Conservation (phyloP, 2,113 vertebrate genomes). For the Hippolais icterina region DNA sequence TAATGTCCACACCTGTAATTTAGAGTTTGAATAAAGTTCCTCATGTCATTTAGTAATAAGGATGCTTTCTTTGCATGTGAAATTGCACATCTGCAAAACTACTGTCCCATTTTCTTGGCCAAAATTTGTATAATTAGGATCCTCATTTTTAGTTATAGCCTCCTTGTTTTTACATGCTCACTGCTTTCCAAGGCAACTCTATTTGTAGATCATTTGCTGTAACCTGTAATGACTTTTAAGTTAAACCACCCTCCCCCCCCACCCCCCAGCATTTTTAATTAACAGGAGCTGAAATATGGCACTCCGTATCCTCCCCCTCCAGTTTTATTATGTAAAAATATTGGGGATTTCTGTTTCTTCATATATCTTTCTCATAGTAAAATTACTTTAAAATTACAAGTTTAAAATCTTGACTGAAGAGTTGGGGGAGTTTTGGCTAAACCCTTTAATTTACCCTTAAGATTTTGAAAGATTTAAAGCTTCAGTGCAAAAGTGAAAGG, state of each 20-base stretch:
- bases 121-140: not conserved
- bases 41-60: not conserved
- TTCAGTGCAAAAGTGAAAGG: not conserved
- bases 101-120: not conserved
- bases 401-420: not conserved
- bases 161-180: not conserved
- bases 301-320: not conserved
- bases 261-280: not conserved
- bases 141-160: not conserved
- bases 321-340: not conserved
- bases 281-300: not conserved
- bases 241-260: not conserved
- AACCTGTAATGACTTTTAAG: not conserved
- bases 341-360: not conserved
- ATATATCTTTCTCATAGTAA: not conserved
- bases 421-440: not conserved
- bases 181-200: not conserved
- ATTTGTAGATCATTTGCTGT: not conserved
- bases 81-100: conserved; percentile 9
- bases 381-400: not conserved
- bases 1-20: not conserved
- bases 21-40: not conserved
- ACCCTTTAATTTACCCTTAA: not conserved
- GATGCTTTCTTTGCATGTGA: not conserved
- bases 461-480: not conserved